phyloP scores from a whole-genome alignment of 2,888 invertebrate species.

The Hetaerina titia region DNA sequence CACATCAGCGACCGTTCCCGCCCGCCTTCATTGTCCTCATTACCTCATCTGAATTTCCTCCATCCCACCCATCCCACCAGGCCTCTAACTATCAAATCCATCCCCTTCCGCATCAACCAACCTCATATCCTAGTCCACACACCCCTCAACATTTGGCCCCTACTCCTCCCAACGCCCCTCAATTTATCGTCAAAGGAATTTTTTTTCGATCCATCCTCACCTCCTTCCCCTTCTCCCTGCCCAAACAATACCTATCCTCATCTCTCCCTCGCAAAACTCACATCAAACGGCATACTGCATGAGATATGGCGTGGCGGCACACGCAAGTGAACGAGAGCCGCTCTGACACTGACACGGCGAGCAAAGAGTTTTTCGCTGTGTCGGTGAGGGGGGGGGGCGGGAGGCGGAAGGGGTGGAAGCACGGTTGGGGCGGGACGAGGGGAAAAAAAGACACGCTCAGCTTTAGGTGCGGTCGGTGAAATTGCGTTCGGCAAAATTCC shows the following conservation, averaged over 20 bases:
- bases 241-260: background rate
- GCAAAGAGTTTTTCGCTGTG: background rate
- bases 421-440: background rate
- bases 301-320: background rate
- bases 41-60: background rate
- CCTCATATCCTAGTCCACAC: background rate
- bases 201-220: background rate
- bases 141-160: background rate
- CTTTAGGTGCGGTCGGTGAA: conserved; percentile 61
- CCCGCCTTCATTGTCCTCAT: background rate
- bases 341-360: background rate
- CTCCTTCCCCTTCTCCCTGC: background rate
- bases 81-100: background rate
- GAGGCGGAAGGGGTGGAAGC: background rate
- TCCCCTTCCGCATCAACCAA: conserved; percentile 2
- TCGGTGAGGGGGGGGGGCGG: background rate
- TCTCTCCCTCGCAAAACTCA: conserved; percentile 28
- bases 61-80: background rate
- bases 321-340: background rate
- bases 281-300: conserved; percentile 65
- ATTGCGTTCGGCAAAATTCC: conserved; percentile 63
- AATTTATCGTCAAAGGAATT: conserved; percentile 43
- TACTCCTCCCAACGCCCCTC: background rate
- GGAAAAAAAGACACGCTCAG: conserved; percentile 24
- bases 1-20: background rate